These are phyloP conservation scores for Dicaeum eximium DNA, from an alignment of 2,113 vertebrate species.

Conservation along the genomic window DNA sequence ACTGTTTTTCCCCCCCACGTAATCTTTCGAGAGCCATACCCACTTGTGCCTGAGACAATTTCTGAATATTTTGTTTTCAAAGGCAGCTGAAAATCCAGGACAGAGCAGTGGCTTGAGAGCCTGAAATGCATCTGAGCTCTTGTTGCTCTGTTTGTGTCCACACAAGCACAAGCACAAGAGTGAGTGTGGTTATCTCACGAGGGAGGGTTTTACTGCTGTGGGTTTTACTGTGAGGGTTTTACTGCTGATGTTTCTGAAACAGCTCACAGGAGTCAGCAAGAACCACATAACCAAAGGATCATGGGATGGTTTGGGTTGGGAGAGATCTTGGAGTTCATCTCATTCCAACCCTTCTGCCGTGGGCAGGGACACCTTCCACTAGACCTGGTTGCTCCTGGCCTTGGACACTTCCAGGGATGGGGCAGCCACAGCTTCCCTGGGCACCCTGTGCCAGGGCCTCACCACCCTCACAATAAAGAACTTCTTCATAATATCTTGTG, in stretches of 20 bases:
- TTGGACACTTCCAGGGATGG: neutral
- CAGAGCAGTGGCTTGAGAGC: neutral
- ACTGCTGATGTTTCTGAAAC: neutral
- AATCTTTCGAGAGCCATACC: neutral
- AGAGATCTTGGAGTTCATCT: neutral
- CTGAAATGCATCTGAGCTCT: neutral
- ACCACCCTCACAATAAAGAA: neutral
- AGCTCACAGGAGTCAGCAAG: neutral
- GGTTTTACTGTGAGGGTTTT: no score
- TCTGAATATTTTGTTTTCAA: neutral
- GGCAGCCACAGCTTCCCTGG: neutral
- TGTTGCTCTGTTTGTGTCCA: neutral
- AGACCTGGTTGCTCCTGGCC: neutral
- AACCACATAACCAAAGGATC: neutral
- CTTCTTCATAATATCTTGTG: neutral
- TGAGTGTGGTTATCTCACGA: no score
- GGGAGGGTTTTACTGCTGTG: neutral
- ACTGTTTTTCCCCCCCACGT: fast-evolving
- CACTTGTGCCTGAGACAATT: neutral
- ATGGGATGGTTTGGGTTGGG: neutral
- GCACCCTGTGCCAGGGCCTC: neutral
- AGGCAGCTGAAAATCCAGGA: neutral
- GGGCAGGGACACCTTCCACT: neutral
- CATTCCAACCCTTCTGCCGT: neutral
- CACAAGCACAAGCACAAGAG: fast-evolving